Evolutionary conservation across 2,888 invertebrate species (phyloP).

Genomic region (Harpalus rubripes): DNA sequence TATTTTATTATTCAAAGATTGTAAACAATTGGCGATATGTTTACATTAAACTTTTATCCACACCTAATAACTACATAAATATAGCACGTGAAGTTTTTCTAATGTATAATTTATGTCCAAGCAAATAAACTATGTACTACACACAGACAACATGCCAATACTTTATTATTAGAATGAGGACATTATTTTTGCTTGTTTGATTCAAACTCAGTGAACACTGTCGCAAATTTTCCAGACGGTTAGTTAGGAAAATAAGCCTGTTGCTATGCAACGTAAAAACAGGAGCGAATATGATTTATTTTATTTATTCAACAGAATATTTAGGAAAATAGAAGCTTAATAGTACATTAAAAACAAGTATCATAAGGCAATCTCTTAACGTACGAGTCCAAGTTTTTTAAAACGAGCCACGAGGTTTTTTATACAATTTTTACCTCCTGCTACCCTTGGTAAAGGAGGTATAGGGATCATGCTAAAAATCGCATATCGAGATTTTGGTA

Average conservation of each 20-base stretch:
- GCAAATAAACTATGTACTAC: conserved; percentile 10
- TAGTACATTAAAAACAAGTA: too few species aligned
- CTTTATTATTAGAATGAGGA: conserved; percentile 51
- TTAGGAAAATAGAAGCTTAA: neutral
- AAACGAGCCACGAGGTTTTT: too few species aligned
- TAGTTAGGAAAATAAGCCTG: conserved; percentile 13
- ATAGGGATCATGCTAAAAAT: too few species aligned
- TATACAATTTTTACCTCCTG: too few species aligned
- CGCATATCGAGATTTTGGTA: too few species aligned
- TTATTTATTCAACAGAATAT: neutral
- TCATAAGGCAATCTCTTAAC: too few species aligned
- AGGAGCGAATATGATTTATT: neutral
- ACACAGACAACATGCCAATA: conserved; percentile 22
- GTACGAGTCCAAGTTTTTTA: too few species aligned
- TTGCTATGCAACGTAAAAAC: neutral
- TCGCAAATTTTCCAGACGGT: conserved; percentile 24
- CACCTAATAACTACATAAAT: neutral
- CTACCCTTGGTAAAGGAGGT: too few species aligned
- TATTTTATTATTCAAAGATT: neutral
- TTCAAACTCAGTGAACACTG: conserved; percentile 6
- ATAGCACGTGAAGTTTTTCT: neutral
- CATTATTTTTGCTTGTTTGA: conserved; percentile 31
- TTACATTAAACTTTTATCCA: conserved; percentile 2
- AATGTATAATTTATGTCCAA: conserved; percentile 1
- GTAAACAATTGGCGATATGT: neutral